Base-by-base conservation (phyloP, 2,888 invertebrate species). In the Anoncus sp. region DNA sequence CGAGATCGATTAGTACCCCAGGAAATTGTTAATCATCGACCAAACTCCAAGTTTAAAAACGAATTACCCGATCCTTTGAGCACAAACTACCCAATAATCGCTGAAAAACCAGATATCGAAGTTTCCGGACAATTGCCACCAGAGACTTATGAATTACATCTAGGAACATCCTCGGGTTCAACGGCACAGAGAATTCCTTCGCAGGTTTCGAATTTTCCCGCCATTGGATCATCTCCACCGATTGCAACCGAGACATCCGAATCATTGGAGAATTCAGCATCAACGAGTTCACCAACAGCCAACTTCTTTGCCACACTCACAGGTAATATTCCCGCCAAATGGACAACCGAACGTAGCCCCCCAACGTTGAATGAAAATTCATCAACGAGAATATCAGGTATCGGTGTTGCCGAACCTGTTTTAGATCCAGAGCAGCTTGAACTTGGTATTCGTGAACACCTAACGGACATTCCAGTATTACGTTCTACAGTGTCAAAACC, bases 341-440 rank as follows among this genome's bases (percentile, higher is more conserved):
- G 38, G 59, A 71, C 24, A 0, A 14, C 49, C 7, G 65, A 20
- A 38, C 27, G 79, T 49, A 77, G 76, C 3, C 6, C 70, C n/a
- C 6, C 38, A 16, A 38, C n/a, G n/a, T 14, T 31, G 6, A 57
- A 62, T 10, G 80, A 81, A 5, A 60, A 83, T n/a, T 60, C 79
- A 0, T 63, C 59, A 0, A 16, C 49, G 0, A 81, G 77, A 38
- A 79, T 85, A 14, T 86, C 88, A 0, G 90, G 90, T 5, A 75
- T 91, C 1, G 92, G 92, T 0, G 83, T 91, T 14, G 91, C 91
- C 0, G 91, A 91, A 76, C 90, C 91, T 0, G 87, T 92, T 1
- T 80, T 88, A 0, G 91, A 91, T 9, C 70, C 87, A 1, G 88
- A 90, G 60, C 51, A 90, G 60, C 51, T 86, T 38, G 89, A 90